Evolutionary conservation across 2,797 vertebrate genomes (phyloP).

Genomic region (Peromyscus nudipes): DNA sequence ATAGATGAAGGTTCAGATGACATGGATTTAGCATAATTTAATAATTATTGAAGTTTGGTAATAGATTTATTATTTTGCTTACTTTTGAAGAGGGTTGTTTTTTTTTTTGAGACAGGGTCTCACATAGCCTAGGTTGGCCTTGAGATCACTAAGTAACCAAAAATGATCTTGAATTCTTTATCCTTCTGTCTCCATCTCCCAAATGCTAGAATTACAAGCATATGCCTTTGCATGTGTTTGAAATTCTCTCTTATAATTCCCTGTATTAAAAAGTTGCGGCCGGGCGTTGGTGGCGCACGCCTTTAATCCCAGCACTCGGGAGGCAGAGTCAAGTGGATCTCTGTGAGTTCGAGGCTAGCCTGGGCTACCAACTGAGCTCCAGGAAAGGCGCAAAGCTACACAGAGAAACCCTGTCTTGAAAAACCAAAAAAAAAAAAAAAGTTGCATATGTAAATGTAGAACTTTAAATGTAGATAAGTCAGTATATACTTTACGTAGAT

Average conservation of each 20-base stretch:
- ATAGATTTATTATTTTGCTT: constrained; percentile 51
- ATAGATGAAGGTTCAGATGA: constrained; percentile 21
- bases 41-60: constrained; percentile 10
- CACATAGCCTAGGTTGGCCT: not conserved
- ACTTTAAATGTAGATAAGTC: constrained; percentile 24
- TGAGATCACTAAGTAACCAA: not conserved
- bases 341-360: no score
- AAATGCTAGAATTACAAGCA: not conserved
- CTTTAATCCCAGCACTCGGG: no score
- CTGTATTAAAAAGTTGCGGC: constrained; percentile 27
- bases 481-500: constrained; percentile 14
- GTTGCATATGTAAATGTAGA: constrained; percentile 41
- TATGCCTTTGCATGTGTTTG: not conserved
- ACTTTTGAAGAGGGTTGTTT: not conserved
- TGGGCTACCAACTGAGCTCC: no score
- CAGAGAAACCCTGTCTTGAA: no score
- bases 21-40: not conserved
- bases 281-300: no score
- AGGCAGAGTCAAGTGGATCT: no score
- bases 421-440: not conserved
- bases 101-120: not conserved
- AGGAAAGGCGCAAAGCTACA: no score
- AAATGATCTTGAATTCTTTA: not conserved
- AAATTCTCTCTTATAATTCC: constrained; percentile 25
- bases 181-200: not conserved